A percentile compares a stretch with the other conserved stretches of the same genome.
Evolutionary conservation across 1,140 invertebrate species (phyloP).

Genomic region (Drosophila bocqueti): DNA sequence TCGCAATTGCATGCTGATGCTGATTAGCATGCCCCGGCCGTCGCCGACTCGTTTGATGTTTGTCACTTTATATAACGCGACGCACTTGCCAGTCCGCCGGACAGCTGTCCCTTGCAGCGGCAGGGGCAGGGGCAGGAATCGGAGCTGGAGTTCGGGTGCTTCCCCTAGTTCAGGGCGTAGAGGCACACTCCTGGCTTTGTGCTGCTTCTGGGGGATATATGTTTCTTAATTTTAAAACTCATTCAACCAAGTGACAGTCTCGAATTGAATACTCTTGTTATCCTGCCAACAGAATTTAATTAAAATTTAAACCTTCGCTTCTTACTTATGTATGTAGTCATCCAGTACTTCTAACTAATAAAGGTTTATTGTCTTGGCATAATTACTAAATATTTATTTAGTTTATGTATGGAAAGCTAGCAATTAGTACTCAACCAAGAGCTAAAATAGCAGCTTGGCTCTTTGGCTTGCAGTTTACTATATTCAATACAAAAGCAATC

Average conservation of each 20-base stretch:
- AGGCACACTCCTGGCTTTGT: neutral
- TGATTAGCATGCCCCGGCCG: constrained; percentile 55
- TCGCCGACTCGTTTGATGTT: constrained; percentile 36
- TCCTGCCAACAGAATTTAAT: neutral
- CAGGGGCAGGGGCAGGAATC: neutral
- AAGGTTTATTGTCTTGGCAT: neutral
- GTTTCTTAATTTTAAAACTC: neutral
- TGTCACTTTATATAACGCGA: constrained; percentile 64
- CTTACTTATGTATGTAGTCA: too few species aligned
- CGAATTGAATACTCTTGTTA: neutral
- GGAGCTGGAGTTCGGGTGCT: constrained; percentile 23
- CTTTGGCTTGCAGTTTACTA: too few species aligned
- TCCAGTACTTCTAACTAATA: neutral
- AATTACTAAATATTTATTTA: too few species aligned
- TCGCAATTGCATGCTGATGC: constrained; percentile 72
- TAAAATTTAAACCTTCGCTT: neutral
- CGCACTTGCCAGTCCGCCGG: constrained; percentile 12
- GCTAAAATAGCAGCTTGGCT: too few species aligned
- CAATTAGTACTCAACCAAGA: too few species aligned
- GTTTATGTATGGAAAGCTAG: too few species aligned
- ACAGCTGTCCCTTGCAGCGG: constrained; percentile 1
- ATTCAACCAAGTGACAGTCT: too few species aligned
- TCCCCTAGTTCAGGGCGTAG: constrained; percentile 43
- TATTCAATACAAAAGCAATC: too few species aligned
- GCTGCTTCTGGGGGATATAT: neutral